phyloP scores from a whole-genome alignment of 2,113 vertebrate genomes.

The Ochotona princeps region DNA sequence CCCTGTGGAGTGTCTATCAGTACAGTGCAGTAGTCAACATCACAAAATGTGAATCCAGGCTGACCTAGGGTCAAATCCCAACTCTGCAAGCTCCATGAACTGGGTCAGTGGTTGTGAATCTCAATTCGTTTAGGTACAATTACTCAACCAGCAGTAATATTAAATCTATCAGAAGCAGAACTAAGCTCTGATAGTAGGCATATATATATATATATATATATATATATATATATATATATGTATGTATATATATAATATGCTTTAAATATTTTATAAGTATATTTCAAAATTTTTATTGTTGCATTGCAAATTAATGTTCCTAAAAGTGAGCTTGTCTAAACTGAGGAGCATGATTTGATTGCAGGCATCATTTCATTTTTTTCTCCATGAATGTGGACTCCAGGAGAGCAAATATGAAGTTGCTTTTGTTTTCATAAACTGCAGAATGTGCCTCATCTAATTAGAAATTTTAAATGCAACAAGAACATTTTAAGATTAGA shows the following conservation, averaged over 20 bases:
- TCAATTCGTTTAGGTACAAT: not conserved
- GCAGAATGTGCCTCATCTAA: not conserved
- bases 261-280: not conserved
- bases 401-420: not conserved
- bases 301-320: not conserved
- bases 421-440: not conserved
- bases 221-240: not conserved
- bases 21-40: not conserved
- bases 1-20: not conserved
- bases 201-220: not conserved
- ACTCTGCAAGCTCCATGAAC: not conserved
- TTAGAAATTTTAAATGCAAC: slow-evolving; percentile 26
- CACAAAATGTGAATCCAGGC: not conserved
- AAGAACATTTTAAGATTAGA: not conserved
- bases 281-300: not conserved
- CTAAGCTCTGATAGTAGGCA: not conserved
- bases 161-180: not conserved
- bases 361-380: not conserved
- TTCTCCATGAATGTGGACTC: not conserved
- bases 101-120: not conserved
- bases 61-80: not conserved
- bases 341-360: not conserved
- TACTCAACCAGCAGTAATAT: not conserved
- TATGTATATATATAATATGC: no score
- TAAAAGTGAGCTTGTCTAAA: not conserved